Evolutionary conservation across 2,797 vertebrate species (phyloP), one percentile per base, ranked within the genome.

Genomic region (Sitta carolinensis): DNA sequence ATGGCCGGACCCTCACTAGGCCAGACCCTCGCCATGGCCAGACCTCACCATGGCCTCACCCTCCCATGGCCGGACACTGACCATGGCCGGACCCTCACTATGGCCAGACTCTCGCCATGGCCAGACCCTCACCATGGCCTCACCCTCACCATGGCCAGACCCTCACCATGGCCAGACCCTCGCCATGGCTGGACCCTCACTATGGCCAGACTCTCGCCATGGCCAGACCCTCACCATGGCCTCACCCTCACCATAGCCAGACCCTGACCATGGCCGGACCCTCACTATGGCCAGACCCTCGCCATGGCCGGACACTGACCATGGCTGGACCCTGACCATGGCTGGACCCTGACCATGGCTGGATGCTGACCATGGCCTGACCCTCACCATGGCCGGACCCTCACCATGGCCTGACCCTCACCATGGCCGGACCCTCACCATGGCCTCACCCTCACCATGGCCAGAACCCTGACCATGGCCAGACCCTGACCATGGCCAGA

Each of bases 1-100:
- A 2, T 12, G 26, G 19, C 5, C 3, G 1, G 17, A 9, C 7
- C 29, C 3, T 61, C 2, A 7, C 4, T 3, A 4, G 16, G 2
- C 19, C 30, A 5, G 38, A 21, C 9, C 45, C 27, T 29, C 0
- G 1, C 25, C 51, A 6, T 13, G 18, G 7, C 11, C 21, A 20
- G 13, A 20, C 4, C 22, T 32, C 5, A 10, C 7, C 5, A 2
- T 27, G 45, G 10, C 21, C 4, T 32, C 1, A 4, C 9, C 45
- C 27, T 29, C 0, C 29, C 14, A 4, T 10, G 17, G 5, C 13
- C 13, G 10, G 7, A 18, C 2, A 5, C 7, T 40, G 5, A 15
- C 5, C 5, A 5, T 2, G 6, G 2, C 7, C 12, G 4, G 13
- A 22, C 34, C 36, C 76, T 66, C 11, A 4, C 61, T 30, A 1